These are phyloP conservation scores for Hypolimnas misippus DNA, from an alignment of 2,888 invertebrate species.

Conservation along the genomic window DNA sequence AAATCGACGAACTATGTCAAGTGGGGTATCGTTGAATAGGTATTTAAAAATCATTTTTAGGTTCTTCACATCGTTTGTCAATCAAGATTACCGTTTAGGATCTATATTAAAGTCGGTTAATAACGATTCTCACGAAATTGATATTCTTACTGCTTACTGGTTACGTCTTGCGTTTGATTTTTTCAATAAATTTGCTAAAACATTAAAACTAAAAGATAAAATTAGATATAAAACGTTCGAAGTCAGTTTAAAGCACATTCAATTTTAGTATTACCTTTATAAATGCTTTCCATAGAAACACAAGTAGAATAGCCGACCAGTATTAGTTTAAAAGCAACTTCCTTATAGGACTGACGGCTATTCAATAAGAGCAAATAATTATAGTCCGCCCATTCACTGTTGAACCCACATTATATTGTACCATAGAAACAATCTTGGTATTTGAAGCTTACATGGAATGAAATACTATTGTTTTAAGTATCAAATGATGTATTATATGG, in stretches of 20 bases:
- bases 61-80: no score
- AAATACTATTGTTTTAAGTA: conserved; percentile 16
- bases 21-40: no score
- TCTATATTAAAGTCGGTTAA: no score
- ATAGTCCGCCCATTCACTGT: conserved; percentile 42
- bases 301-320: neutral
- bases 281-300: neutral
- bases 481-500: neutral
- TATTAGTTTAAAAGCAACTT: conserved; percentile 11
- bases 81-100: no score
- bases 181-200: neutral
- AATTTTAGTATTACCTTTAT: neutral
- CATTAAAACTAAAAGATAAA: neutral
- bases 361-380: conserved; percentile 30
- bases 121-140: no score
- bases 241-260: conserved; percentile 4
- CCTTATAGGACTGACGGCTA: conserved; percentile 20
- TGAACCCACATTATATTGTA: conserved; percentile 21
- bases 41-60: no score
- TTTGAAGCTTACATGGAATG: neutral
- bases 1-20: no score
- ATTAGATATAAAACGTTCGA: neutral
- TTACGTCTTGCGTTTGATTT: neutral
- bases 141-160: no score
- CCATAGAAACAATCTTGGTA: conserved; percentile 21